These are phyloP conservation scores for Callimorpha dominula DNA, from an alignment of 2,888 invertebrate species.

Conservation along the genomic window DNA sequence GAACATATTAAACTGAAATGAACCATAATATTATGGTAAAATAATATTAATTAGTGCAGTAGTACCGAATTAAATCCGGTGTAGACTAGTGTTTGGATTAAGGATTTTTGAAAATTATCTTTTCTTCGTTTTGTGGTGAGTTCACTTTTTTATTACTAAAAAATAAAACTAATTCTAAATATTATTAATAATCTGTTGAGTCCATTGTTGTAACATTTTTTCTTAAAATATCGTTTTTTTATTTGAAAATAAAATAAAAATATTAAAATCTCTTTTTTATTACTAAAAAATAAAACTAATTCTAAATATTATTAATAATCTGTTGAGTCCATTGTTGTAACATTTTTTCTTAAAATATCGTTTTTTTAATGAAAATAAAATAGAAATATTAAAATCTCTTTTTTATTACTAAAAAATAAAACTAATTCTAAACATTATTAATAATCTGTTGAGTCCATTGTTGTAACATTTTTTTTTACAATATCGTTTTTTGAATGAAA, in stretches of 20 bases:
- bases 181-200: too few species aligned
- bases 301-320: background rate
- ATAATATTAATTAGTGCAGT: slow-evolving; percentile 57
- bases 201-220: background rate
- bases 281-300: background rate
- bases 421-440: background rate
- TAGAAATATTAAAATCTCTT: too few species aligned
- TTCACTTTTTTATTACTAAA: slow-evolving; percentile 22
- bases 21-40: slow-evolving; percentile 61
- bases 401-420: background rate
- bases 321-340: too few species aligned
- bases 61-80: slow-evolving; percentile 49
- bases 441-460: too few species aligned
- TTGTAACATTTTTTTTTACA: background rate
- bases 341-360: background rate
- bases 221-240: background rate
- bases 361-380: background rate
- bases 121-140: slow-evolving; percentile 62
- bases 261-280: background rate
- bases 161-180: background rate
- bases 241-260: too few species aligned
- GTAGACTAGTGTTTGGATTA: slow-evolving; percentile 59
- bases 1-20: slow-evolving; percentile 43
- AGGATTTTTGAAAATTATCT: slow-evolving; percentile 59
- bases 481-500: background rate